A percentile compares a stretch with the other conserved stretches of the same genome.
These are phyloP conservation scores for Nannoperca australis DNA, from an alignment of 2,797 vertebrate species.

Conservation along the genomic window DNA sequence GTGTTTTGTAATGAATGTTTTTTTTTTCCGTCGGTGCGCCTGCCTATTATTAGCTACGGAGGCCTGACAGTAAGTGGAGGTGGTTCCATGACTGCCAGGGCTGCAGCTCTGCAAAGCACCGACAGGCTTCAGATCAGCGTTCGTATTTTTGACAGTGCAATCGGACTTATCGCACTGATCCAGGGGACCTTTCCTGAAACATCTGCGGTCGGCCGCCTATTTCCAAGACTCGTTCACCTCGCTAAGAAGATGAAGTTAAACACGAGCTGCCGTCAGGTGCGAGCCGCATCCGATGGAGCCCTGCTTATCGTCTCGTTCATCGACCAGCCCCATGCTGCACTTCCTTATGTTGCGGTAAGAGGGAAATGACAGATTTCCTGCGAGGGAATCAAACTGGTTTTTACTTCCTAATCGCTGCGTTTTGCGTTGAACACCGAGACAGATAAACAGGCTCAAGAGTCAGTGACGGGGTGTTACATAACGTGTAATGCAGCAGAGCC, in stretches of 20 bases:
- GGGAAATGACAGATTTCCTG: background rate
- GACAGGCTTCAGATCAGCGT: constrained; percentile 38
- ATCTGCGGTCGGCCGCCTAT: constrained; percentile 38
- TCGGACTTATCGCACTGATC: constrained; percentile 34
- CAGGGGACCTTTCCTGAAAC: constrained; percentile 20
- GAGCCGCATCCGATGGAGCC: constrained; percentile 82
- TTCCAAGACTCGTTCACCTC: constrained; percentile 49
- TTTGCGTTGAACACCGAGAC: constrained; percentile 26
- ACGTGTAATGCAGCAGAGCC: constrained; percentile 81
- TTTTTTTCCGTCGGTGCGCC: constrained; percentile 49
- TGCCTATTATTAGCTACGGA: constrained; percentile 81
- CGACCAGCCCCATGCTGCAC: constrained; percentile 82
- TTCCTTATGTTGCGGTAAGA: constrained; percentile 87
- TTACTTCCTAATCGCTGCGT: constrained; percentile 1
- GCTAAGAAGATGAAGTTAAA: constrained; percentile 83
- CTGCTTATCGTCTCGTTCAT: constrained; percentile 69
- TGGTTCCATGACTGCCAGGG: constrained; percentile 70
- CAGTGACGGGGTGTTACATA: constrained; percentile 82
- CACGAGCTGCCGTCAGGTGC: constrained; percentile 77
- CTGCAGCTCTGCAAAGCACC: constrained; percentile 68
- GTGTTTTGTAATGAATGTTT: constrained; percentile 78
- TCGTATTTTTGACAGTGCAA: constrained; percentile 11
- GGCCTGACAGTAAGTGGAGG: constrained; percentile 71
- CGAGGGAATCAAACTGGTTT: background rate
- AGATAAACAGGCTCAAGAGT: constrained; percentile 76